phyloP scores from a whole-genome alignment of 1,140 invertebrate species.

The Chironomus tepperi region DNA sequence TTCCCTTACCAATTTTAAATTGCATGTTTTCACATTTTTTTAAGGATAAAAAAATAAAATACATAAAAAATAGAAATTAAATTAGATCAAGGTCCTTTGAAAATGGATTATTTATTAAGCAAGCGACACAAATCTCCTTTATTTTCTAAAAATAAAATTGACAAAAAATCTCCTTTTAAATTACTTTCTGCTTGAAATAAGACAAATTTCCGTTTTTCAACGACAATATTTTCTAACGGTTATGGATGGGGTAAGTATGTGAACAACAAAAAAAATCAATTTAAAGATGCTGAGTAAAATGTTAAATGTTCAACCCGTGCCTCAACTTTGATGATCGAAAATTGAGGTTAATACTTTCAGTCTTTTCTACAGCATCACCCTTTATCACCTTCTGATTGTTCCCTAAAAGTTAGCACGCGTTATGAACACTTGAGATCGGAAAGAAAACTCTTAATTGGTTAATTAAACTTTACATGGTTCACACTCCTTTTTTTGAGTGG shows the following conservation, averaged over 20 bases:
- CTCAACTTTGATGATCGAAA: background rate
- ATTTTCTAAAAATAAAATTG: background rate
- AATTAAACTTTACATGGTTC: too few relatives aligned
- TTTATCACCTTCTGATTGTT: background rate
- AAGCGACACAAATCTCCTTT: background rate
- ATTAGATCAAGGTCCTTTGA: too few relatives aligned
- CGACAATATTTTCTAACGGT: background rate
- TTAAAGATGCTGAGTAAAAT: background rate
- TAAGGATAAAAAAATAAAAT: constrained; percentile 13
- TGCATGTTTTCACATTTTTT: constrained; percentile 17
- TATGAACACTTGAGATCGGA: too few relatives aligned
- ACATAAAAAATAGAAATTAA: background rate
- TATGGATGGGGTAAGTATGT: too few relatives aligned
- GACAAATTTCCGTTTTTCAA: constrained; percentile 15
- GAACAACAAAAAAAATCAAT: background rate
- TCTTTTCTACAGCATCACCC: background rate
- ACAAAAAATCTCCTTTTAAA: background rate
- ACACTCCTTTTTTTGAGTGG: too few relatives aligned
- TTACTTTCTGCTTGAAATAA: background rate
- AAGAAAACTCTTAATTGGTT: too few relatives aligned
- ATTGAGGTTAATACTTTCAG: constrained; percentile 6
- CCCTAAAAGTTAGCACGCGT: too few relatives aligned
- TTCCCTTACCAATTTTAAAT: background rate
- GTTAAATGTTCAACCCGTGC: constrained; percentile 1
- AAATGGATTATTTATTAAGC: too few relatives aligned